Base-by-base conservation (phyloP, 2,797 vertebrate species). In the Hydrophis major region DNA sequence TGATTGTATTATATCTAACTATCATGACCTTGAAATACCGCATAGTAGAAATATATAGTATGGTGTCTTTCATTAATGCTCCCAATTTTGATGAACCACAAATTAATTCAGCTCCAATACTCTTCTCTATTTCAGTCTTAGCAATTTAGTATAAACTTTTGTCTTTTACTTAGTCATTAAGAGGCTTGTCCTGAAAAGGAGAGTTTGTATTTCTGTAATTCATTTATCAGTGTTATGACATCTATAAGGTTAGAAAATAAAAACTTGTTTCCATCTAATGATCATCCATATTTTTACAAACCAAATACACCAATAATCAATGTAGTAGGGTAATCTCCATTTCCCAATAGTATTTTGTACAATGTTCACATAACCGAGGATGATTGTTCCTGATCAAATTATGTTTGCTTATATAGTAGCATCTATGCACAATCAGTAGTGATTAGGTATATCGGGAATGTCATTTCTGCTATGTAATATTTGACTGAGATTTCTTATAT, bases 1-100 rank as follows among this genome's bases (percentile, higher is more conserved):
- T 87, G 91, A 86, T 25, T 92, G 55, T 93, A 63, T 92, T 86
- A 42, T 95, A 95, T 92, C 32, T 63, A 59, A 10, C 37, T 42
- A 42, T 90, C 93, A 88, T 86, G 83, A 78, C 94, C 92, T 93
- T 96, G 66, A 94, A 90, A 89, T 94, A 53, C 47, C 69, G 66
- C 83, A 94, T 94, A 14, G 0, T 60, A 95, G 89, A 92, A 69
- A 57, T 95, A 88, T 90, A 86, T 94, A 0, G 56, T 87, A 7
- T 90, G 20, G 42, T 83, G 55, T 56, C 69, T 42, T 90, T 87
- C 91, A 10, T 37, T 83, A 55, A 86, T 13, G 89, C 2, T n/a
- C 18, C 93, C 88, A 92, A 78, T 94, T 92, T 55, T 87, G 60
- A 86, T 89, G 10, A 22, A 47, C 83, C 87, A 66, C n/a, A 57